Base-by-base conservation (phyloP, 2,888 invertebrate species). In the Timandra comae region DNA sequence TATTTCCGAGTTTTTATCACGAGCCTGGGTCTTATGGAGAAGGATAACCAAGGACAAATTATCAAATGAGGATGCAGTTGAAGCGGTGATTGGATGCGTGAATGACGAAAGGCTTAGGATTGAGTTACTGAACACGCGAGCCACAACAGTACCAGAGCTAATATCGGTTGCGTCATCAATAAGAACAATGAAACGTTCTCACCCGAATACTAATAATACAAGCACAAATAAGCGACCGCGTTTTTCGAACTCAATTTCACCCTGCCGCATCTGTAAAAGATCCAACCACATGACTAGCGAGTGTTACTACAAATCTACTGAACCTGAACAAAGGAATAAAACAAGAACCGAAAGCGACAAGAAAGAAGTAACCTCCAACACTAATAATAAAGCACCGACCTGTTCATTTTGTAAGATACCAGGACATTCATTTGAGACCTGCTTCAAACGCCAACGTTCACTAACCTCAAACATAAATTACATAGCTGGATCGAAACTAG, bases 41-140 rank as follows among this genome's bases (percentile, higher is more conserved):
- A 37, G 56, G 21, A 26, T 60, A 0, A 55, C 54, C 2, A 56
- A 43, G 13, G 50, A 52, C 27, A 52, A 53, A 27, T 30, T 57
- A 2, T 19, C 25, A 1, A 36, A 49, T 24, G 39, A 36, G 11
- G 38, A 50, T 8, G 48, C 50, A 2, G 54, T 58, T 1, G 55
- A 56, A 25, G 53, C 55, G 1, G 54, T 59, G 2, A 57, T 60
- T 11, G 56, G 56, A 7, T 41, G 45, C 11, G 22, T 57, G 8
- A 29, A 30, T 4, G 57, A 62, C 27, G 56, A 48, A 22, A 46
- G 50, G 0, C 27, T 61, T 1, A 29, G 55, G 3, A 53, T 56
- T 3, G 52, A 56, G 32, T 28, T 56, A 8, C 20, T 58, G 10
- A 58, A 51, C 33, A 41, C 47, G 1, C 39, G 46, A 21, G 51